Base-by-base conservation (phyloP, 2,888 invertebrate species). In the Nipponacmea schrenckii region DNA sequence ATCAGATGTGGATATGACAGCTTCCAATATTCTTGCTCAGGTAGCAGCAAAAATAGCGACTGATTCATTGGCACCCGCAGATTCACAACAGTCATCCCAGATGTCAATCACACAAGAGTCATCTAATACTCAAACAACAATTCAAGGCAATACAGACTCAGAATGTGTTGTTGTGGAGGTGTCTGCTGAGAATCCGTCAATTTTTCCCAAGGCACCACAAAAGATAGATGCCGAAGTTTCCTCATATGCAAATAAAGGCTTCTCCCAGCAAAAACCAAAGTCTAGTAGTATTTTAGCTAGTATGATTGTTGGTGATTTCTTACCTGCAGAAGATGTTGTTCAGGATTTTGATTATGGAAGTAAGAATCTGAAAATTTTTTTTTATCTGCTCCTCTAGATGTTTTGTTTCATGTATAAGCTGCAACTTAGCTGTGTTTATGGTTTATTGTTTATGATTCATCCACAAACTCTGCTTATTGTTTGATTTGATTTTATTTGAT, bases 201-300 rank as follows among this genome's bases (percentile, higher is more conserved):
- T 24, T 20, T 56, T 14, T 24, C 20, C 20, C 20, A 24, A 74
- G n/a, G 75, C 72, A 24, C 65, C 64, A 8, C n/a, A 31, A 26
- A 26, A 50, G n/a, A 50, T 17, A 50, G 50, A 50, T 1, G n/a
- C 50, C 14, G 20, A 50, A 56, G 20, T 24, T 15, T 24, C 24
- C 14, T 12, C 20, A 24, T 24, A 20, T 56, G 12, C 24, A 24
- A 14, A 24, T 56, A 20, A 24, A 14, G 20, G 3, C 56, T 62
- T 14, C 64, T 27, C 31, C 20, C 26, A 27, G 26, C 24, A 27
- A 44, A 71, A 71, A 68, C 39, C 12, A 26, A 48, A 27, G 3
- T 66, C 71, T 10, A 17, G 26, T 15, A 17, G 26, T 15, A 62
- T 67, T n/a, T 46, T 31, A 17, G n/a, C 64, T 39, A 44, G 31